Evolutionary conservation across 2,113 vertebrate species (phyloP).

Genomic region (Beaufortia kweichowensis): DNA sequence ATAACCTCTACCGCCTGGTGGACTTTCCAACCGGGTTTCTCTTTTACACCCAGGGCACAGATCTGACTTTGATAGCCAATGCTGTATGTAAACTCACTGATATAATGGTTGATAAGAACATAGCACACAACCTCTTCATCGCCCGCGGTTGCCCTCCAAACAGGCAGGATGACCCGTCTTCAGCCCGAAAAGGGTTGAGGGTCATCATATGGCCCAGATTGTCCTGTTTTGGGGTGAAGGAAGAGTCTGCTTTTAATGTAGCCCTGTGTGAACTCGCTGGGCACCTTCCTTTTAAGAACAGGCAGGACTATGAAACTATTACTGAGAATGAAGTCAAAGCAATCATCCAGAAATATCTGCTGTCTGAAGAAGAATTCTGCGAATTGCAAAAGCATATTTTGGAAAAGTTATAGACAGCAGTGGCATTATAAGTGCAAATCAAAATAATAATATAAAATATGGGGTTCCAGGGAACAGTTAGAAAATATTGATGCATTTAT

Average conservation of each 20-base stretch:
- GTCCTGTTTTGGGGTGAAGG: conserved; percentile 82
- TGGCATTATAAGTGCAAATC: not conserved
- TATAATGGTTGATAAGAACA: conserved; percentile 70
- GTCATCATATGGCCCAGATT: conserved; percentile 82
- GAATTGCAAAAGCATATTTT: conserved; percentile 71
- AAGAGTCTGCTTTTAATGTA: conserved; percentile 81
- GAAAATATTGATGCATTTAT: too few species aligned
- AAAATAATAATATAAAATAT: too few species aligned
- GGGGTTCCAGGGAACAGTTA: too few species aligned
- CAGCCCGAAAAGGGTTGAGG: conserved; percentile 73
- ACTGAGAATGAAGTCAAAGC: conserved; percentile 75
- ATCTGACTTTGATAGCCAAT: conserved; percentile 60
- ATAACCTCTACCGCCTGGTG: conserved; percentile 65
- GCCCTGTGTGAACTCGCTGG: conserved; percentile 92
- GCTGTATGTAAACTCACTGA: conserved; percentile 76
- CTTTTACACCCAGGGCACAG: conserved; percentile 72
- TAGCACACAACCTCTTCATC: conserved; percentile 86
- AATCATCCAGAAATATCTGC: conserved; percentile 72
- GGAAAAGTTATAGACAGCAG: not conserved
- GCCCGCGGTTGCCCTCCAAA: conserved; percentile 78
- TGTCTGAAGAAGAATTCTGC: conserved; percentile 71
- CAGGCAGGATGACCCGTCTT: not conserved
- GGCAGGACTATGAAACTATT: conserved; percentile 70
- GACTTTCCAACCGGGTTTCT: conserved; percentile 80
- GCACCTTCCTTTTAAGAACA: conserved; percentile 81